Base-by-base conservation (phyloP, 2,888 invertebrate species). In the Apamea crenata region DNA sequence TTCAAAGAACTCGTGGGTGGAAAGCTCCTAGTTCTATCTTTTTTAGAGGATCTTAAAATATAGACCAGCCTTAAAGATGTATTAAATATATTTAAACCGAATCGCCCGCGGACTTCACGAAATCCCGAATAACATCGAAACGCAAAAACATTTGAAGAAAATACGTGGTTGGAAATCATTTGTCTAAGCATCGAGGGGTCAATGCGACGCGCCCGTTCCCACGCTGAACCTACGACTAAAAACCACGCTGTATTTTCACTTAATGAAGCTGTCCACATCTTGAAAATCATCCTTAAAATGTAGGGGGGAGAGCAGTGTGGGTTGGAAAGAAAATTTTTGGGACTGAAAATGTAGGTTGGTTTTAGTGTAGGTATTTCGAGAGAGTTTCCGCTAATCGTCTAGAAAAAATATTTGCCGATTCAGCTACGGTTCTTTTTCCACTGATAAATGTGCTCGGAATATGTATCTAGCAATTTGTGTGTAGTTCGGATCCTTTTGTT, bases 381-480 rank as follows among this genome's bases (percentile, higher is more conserved):
- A 93, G 94, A 95, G 93, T 94, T 95, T 94, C 92, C 94, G 94
- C 95, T 96, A 96, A 97, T 96, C 95, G 95, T 92, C 95, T 93
- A 95, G 95, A 96, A 96, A 96, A 96, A 96, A 96, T 95, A 96
- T 96, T 96, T 95, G 96, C 95, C 92, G 95, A 96, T 93, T 95
- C 95, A 93, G 94, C 94, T 89, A 91, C 90, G 92, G 92, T 91
- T 95, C 94, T 95, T 96, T 95, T 93, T 93, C 93, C 90, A 89
- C 93, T 95, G 96, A 96, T 94, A 95, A 96, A 96, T 96, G 96
- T 93, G 90, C 93, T 91, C 91, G 89, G 95, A 95, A 94, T 95
- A 95, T 95, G 94, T 95, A 94, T 94, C 94, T 94, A 90, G 93
- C 93, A 92, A 94, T 94, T 95, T 91, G 92, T 90, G 89, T 91